Percentiles rank a stretch among this genome's conserved stretches.
phyloP scores from a whole-genome alignment of 2,797 vertebrate species.

The Prunella strophiata region DNA sequence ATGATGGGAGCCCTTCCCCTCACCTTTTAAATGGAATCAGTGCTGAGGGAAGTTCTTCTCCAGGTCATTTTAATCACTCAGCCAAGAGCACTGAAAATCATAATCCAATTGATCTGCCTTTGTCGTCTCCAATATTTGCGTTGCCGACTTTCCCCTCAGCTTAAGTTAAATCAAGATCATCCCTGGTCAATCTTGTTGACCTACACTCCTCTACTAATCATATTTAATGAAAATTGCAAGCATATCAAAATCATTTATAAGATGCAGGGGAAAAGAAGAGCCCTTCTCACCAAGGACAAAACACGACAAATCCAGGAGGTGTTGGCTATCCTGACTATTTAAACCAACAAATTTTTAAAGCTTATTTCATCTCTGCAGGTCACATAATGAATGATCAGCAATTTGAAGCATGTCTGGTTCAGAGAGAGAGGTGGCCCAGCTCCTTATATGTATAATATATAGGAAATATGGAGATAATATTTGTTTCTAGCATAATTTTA shows the following conservation, averaged over 20 bases:
- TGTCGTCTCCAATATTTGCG: neutral
- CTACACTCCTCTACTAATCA: neutral
- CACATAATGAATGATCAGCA: neutral
- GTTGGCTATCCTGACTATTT: neutral
- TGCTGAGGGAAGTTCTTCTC: neutral
- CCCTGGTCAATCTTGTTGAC: slow-evolving; percentile 25
- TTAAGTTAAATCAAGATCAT: slow-evolving; percentile 10
- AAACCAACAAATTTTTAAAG: neutral
- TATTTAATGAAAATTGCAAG: slow-evolving; percentile 25
- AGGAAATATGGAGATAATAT: neutral
- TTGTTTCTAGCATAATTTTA: neutral
- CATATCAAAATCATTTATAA: neutral
- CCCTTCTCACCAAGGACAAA: slow-evolving; percentile 3
- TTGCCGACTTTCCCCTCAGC: neutral
- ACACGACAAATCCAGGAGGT: neutral
- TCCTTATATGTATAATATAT: neutral
- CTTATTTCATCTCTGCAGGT: neutral
- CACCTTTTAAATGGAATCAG: neutral
- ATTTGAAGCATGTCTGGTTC: neutral
- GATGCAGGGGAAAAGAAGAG: neutral
- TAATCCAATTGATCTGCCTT: slow-evolving; percentile 33
- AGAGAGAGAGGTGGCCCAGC: neutral
- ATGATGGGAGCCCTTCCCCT: neutral
- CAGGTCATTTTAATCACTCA: slow-evolving; percentile 37
- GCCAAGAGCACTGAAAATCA: neutral